phyloP scores from a whole-genome alignment of 2,888 invertebrate species.

The Catocala nupta region DNA sequence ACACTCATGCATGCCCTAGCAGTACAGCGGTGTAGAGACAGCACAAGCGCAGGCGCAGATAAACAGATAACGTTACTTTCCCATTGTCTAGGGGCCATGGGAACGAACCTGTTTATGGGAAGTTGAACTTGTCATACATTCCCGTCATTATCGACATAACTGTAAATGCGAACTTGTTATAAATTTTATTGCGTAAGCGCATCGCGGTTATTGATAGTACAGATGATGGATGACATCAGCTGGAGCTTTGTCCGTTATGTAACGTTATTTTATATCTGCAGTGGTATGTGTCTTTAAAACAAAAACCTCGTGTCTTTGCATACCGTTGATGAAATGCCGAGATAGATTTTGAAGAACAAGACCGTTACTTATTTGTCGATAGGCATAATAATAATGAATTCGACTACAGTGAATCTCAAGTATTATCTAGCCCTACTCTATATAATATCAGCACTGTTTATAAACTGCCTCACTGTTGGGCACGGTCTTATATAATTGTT shows the following conservation, averaged over 20 bases:
- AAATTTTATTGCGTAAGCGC: slow-evolving; percentile 43
- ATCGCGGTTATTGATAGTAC: slow-evolving; percentile 35
- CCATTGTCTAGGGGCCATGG: slow-evolving; percentile 65
- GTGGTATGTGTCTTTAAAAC: too few relatives aligned
- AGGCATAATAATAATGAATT: too few relatives aligned
- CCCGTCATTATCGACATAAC: slow-evolving; percentile 54
- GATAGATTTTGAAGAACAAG: too few relatives aligned
- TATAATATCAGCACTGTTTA: too few relatives aligned
- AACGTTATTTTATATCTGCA: slow-evolving; percentile 42
- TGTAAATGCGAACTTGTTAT: slow-evolving; percentile 44
- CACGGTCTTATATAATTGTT: too few relatives aligned
- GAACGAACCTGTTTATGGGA: slow-evolving; percentile 64
- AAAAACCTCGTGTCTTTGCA: too few relatives aligned
- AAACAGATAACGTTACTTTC: slow-evolving; percentile 48
- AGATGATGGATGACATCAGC: slow-evolving; percentile 46
- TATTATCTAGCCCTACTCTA: too few relatives aligned
- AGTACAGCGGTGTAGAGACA: slow-evolving; percentile 37
- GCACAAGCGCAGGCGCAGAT: slow-evolving; percentile 26
- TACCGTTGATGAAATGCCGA: too few relatives aligned
- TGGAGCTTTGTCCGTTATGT: slow-evolving; percentile 45
- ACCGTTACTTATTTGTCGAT: too few relatives aligned
- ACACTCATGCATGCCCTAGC: slow-evolving; percentile 16
- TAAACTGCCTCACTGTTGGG: too few relatives aligned
- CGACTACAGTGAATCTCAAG: too few relatives aligned
- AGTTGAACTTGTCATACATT: slow-evolving; percentile 54